Evolutionary conservation across 2,113 vertebrate genomes (phyloP).

Genomic region (Tupaia tana): DNA sequence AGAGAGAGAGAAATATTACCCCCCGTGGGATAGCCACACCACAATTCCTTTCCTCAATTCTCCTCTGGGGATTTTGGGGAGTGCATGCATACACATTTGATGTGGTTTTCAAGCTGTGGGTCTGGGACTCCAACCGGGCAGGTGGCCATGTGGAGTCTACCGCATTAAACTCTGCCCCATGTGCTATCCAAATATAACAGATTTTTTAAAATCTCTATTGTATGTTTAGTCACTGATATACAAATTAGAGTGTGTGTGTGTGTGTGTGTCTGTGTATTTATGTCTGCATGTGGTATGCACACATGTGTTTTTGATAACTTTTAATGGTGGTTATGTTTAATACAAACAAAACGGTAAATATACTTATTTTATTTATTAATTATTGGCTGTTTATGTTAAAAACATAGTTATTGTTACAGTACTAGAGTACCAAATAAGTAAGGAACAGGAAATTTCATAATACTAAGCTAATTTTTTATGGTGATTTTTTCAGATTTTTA

Average conservation of each 20-base stretch:
- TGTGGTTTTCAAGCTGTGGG: no score
- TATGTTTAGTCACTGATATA: background rate
- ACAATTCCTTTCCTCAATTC: no score
- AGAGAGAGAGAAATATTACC: no score
- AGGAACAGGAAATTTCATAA: background rate
- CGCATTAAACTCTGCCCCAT: no score
- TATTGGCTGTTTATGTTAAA: background rate
- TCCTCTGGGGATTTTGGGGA: no score
- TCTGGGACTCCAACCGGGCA: no score
- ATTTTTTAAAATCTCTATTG: background rate
- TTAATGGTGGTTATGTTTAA: background rate
- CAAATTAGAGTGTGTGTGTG: background rate
- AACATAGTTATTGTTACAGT: background rate
- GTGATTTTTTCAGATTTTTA: background rate
- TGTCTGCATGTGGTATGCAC: background rate
- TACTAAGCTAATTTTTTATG: background rate
- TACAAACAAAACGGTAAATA: background rate
- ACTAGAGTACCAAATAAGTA: background rate
- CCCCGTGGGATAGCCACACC: no score
- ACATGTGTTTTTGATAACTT: background rate
- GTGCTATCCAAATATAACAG: background rate
- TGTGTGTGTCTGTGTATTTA: background rate
- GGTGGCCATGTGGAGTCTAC: no score
- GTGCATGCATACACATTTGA: no score
- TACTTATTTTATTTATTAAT: background rate